Evolutionary conservation across 2,797 vertebrate genomes (phyloP).

Genomic region (Champsocephalus gunnari): DNA sequence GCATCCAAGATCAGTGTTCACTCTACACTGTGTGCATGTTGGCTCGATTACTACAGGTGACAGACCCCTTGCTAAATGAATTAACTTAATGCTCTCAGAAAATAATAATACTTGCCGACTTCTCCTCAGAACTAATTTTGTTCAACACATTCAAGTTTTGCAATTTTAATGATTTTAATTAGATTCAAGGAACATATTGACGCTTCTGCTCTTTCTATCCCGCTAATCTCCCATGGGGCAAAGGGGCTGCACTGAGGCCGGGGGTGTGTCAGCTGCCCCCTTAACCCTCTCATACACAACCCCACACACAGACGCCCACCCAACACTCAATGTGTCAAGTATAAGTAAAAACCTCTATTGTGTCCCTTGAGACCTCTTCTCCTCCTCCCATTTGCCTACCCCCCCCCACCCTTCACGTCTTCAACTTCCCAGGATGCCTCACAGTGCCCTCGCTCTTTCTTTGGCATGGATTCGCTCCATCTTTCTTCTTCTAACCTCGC

Average conservation of each 20-base stretch:
- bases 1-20: not conserved
- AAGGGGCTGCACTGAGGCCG: slow-evolving; percentile 60
- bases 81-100: not conserved
- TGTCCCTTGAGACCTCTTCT: slow-evolving; percentile 56
- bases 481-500: not conserved
- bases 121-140: not conserved
- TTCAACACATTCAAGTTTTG: slow-evolving; percentile 25
- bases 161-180: slow-evolving; percentile 39
- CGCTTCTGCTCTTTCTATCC: slow-evolving; percentile 42
- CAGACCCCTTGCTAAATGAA: not conserved
- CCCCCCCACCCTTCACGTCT: slow-evolving; percentile 10
- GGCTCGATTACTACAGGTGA: not conserved
- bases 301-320: slow-evolving; percentile 33
- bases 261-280: slow-evolving; percentile 66
- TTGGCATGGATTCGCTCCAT: slow-evolving; percentile 38
- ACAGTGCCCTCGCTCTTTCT: slow-evolving; percentile 43
- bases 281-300: slow-evolving; percentile 48
- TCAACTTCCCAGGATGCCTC: slow-evolving; percentile 56
- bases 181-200: slow-evolving; percentile 42
- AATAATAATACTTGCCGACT: not conserved
- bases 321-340: slow-evolving; percentile 58
- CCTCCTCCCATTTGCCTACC: slow-evolving; percentile 27
- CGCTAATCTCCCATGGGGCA: slow-evolving; percentile 76
- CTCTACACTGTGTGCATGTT: not conserved
- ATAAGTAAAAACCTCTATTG: slow-evolving; percentile 64